phyloP scores from a whole-genome alignment of 2,888 invertebrate species.

The Amphimallon solstitiale region DNA sequence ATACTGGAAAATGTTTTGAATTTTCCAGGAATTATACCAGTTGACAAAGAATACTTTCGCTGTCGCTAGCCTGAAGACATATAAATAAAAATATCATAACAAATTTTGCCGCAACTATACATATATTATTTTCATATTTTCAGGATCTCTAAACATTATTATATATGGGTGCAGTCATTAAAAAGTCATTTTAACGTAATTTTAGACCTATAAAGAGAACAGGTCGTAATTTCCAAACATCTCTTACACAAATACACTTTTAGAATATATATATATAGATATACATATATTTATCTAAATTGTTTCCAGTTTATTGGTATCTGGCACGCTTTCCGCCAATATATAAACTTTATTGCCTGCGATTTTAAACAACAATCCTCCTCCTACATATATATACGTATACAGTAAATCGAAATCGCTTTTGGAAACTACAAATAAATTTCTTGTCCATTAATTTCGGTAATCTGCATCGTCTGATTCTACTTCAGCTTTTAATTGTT shows the following conservation, averaged over 20 bases:
- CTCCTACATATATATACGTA: no score
- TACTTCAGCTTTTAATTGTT: neutral
- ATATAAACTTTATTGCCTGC: slow-evolving; percentile 33
- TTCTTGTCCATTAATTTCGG: slow-evolving; percentile 1
- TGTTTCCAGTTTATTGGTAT: slow-evolving; percentile 29
- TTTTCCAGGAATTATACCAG: no score
- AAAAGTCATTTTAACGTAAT: neutral
- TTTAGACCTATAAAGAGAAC: slow-evolving; percentile 21
- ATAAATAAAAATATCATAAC: no score
- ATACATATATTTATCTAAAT: slow-evolving; percentile 29
- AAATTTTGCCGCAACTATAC: no score
- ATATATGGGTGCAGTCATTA: neutral
- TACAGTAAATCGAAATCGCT: slow-evolving; percentile 12
- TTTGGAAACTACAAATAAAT: slow-evolving; percentile 10
- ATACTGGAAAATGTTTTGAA: no score
- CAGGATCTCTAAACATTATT: no score
- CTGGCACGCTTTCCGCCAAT: slow-evolving; percentile 24
- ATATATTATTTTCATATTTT: no score
- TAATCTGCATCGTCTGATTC: neutral
- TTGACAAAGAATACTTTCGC: no score
- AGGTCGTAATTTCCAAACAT: slow-evolving; percentile 26
- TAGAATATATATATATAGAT: slow-evolving; percentile 5
- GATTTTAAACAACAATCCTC: slow-evolving; percentile 28
- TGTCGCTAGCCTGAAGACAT: no score
- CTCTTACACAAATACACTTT: slow-evolving; percentile 7